phyloP scores from a whole-genome alignment of 2,888 invertebrate species.

The Teinopalpus imperialis region DNA sequence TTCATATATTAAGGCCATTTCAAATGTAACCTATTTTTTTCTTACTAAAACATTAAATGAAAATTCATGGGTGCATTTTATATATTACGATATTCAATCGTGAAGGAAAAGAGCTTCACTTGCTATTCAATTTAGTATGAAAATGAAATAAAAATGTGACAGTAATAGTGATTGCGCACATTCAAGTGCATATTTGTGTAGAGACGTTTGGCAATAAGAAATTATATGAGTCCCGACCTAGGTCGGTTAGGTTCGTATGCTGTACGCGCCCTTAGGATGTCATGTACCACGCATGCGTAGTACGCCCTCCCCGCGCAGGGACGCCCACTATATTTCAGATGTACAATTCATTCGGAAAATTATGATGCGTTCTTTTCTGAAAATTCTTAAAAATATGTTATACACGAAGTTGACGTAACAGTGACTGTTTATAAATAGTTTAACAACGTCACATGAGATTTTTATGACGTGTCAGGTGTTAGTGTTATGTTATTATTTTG shows the following conservation, averaged over 20 bases:
- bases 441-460: too few relatives aligned
- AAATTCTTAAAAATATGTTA: not conserved
- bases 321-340: conserved; percentile 36
- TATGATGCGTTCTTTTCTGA: conserved; percentile 25
- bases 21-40: too few relatives aligned
- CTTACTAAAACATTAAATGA: too few relatives aligned
- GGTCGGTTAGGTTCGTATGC: conserved; percentile 4
- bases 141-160: conserved; percentile 4
- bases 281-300: conserved; percentile 33
- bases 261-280: conserved; percentile 15
- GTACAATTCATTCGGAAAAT: conserved; percentile 21
- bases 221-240: conserved; percentile 18
- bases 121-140: not conserved
- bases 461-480: too few relatives aligned
- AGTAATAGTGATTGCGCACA: conserved; percentile 16
- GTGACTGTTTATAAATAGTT: too few relatives aligned
- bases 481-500: too few relatives aligned
- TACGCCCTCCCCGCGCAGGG: conserved; percentile 25
- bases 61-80: too few relatives aligned
- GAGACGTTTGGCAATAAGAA: conserved; percentile 15
- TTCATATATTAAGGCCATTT: too few relatives aligned
- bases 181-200: conserved; percentile 22
- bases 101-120: not conserved
- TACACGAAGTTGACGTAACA: too few relatives aligned
- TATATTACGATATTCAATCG: too few relatives aligned